Conservation (phyloP, 2,888 invertebrate genomes). For the Ditula angustiorana region DNA sequence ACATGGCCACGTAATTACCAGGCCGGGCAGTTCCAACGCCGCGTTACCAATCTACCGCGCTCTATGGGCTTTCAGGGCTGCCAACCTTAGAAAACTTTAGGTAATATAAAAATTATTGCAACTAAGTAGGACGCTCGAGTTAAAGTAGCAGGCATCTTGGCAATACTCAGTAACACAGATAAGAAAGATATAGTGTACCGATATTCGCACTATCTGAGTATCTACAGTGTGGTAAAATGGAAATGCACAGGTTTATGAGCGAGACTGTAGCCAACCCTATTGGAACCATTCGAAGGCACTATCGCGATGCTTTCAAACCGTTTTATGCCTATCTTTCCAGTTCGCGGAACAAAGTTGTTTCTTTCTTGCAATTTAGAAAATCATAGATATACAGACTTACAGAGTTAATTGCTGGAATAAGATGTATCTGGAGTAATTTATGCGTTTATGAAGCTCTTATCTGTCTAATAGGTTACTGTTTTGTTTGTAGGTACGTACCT, state of each 20-base stretch:
- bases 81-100: not conserved
- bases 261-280: conserved; percentile 28
- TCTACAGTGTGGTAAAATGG: not conserved
- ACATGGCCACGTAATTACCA: conserved; percentile 46
- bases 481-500: conserved; percentile 7
- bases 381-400: conserved; percentile 43
- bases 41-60: conserved; percentile 52
- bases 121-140: not conserved
- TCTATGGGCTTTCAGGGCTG: conserved; percentile 40
- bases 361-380: conserved; percentile 51
- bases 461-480: conserved; percentile 26
- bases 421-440: conserved; percentile 38
- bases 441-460: conserved; percentile 34
- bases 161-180: too few species aligned
- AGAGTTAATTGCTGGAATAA: conserved; percentile 41
- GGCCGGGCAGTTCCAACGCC: conserved; percentile 40
- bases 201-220: not conserved
- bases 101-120: not conserved
- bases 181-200: too few species aligned
- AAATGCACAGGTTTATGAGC: not conserved
- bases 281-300: conserved; percentile 42
- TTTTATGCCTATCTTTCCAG: conserved; percentile 51
- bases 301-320: conserved; percentile 49
- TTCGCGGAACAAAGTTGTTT: conserved; percentile 46
- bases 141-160: not conserved